Conservation (phyloP, 2,888 invertebrate species). For the Meteorus cinctellus region DNA sequence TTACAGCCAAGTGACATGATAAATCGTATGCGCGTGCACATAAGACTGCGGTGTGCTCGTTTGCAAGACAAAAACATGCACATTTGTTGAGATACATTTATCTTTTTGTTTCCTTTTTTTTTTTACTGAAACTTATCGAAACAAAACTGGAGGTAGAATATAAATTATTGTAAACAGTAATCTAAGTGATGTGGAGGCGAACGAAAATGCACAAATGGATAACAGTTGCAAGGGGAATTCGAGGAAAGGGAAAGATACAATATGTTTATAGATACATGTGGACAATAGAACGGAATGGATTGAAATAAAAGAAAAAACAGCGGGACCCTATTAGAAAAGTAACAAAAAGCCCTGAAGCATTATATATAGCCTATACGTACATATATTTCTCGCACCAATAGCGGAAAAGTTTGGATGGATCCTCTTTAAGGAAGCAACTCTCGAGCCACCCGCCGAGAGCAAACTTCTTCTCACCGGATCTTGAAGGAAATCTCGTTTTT, state of each 20-base stretch:
- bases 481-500: slow-evolving; percentile 39
- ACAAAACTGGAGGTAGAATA: no score
- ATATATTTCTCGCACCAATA: slow-evolving; percentile 31
- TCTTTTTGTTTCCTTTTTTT: no score
- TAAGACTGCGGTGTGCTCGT: neutral
- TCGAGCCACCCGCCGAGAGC: slow-evolving; percentile 18
- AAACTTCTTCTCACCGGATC: slow-evolving; percentile 7
- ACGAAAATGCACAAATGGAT: neutral
- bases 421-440: slow-evolving; percentile 60
- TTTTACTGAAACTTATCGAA: neutral
- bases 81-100: neutral
- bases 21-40: neutral
- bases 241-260: neutral
- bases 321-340: slow-evolving; percentile 57
- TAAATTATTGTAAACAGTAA: no score
- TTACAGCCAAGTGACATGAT: neutral
- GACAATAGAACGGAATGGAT: slow-evolving; percentile 1
- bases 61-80: neutral
- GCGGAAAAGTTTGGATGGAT: slow-evolving; percentile 56
- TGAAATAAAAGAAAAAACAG: slow-evolving; percentile 7
- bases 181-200: no score
- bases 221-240: neutral
- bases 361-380: slow-evolving; percentile 28
- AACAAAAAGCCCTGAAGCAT: slow-evolving; percentile 56
- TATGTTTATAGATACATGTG: neutral